Base-by-base conservation (phyloP, 2,797 vertebrate species). In the Danio kyathit region DNA sequence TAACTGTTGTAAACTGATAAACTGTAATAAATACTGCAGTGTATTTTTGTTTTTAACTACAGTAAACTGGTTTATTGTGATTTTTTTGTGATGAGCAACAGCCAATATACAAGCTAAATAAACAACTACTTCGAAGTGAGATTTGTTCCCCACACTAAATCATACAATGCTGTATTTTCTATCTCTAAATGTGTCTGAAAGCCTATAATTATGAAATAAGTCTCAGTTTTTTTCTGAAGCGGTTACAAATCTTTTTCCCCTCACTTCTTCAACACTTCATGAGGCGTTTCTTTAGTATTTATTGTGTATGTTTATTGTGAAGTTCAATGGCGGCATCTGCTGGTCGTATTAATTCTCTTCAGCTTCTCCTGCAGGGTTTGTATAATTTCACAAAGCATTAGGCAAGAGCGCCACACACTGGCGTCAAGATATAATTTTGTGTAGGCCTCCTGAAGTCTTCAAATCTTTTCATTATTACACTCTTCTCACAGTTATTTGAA, bases 241-340 rank as follows among this genome's bases (percentile, higher is more conserved):
- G 6, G 9, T 41, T n/a, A 2, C 38, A 69, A 40, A n/a, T 40
- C 7, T 7, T 13, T 5, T 38, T 9, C 12, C 14, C 48, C 10
- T 51, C 5, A 40, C 10, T 17, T 3, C 5, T 51, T 21, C 21
- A 69, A n/a, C 1, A 5, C 13, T 17, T 49, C 14, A 29, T 29
- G 3, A 29, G 29, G 29, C 29, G 3, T 29, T 29, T 29, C 29
- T 29, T 21, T 51, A 14, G 5, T 63, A 5, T 75, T 51, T 13
- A 17, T 16, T 5, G 13, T 13, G 19, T 29, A 1, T 29, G 29
- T 29, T 29, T 29, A 17, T 16, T 5, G 13, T 9, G 19, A 19
- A 60, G 8, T n/a, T 57, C 6, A 69, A 16, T 60, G 11, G 65
- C 44, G 76, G 49, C 76, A 78, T 69, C 76, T 78, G 51, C 10